Conservation (phyloP, 2,797 vertebrate genomes). For the Channallabes apus region DNA sequence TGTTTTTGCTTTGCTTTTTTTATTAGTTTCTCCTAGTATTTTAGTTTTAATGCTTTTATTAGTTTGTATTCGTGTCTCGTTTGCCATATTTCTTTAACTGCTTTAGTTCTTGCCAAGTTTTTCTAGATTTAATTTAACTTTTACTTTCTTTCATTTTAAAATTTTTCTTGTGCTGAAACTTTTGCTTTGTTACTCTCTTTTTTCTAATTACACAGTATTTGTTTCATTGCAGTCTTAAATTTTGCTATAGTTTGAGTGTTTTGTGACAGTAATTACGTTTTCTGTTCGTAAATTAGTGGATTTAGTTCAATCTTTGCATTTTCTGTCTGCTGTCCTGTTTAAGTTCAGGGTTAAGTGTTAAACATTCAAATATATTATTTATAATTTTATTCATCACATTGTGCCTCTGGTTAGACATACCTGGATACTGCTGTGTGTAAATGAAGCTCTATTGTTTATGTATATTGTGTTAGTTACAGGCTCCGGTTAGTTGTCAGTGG, state of each 20-base stretch:
- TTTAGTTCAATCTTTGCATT: not conserved
- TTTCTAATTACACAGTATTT: not conserved
- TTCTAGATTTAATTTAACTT: not conserved
- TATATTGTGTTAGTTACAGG: slow-evolving; percentile 56
- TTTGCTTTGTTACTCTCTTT: not conserved
- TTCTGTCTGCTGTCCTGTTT: not conserved
- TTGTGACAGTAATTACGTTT: not conserved
- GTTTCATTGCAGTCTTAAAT: not conserved
- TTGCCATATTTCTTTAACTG: not conserved
- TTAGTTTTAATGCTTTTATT: too few species aligned
- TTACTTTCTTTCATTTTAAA: not conserved
- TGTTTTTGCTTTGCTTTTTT: too few species aligned
- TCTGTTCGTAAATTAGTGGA: not conserved
- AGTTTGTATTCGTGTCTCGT: not conserved
- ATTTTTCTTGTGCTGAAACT: not conserved
- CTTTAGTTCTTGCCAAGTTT: not conserved
- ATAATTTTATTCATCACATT: too few species aligned
- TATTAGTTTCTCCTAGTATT: too few species aligned
- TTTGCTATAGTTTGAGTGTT: not conserved
- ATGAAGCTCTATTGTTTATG: not conserved
- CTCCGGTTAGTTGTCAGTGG: slow-evolving; percentile 32
- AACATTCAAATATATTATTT: too few species aligned
- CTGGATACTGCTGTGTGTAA: not conserved
- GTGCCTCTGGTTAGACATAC: not conserved
- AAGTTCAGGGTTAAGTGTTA: not conserved